A percentile compares a stretch with the other conserved stretches of the same genome.
phyloP scores from a whole-genome alignment of 2,113 vertebrate species.

The Campylomormyrus tamandua region DNA sequence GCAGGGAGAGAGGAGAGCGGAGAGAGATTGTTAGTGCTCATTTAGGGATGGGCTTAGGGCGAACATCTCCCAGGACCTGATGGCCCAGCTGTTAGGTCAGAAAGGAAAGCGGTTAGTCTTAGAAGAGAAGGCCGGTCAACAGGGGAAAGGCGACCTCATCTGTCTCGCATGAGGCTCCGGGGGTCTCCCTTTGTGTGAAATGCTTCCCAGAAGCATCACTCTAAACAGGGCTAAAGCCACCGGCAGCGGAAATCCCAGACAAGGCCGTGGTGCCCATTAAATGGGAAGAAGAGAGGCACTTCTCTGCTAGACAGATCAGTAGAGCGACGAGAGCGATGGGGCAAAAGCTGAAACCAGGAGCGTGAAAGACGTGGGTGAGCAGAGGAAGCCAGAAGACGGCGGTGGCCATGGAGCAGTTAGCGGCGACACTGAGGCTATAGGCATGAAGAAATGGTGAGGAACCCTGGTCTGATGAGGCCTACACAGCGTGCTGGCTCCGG shows the following conservation, averaged over 20 bases:
- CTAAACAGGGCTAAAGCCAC: neutral
- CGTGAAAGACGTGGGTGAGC: neutral
- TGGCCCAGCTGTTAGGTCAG: neutral
- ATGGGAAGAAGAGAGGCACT: neutral
- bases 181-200: neutral
- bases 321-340: neutral
- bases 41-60: conserved; percentile 4
- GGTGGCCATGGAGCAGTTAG: neutral
- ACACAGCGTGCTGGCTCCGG: neutral
- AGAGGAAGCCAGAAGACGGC: neutral
- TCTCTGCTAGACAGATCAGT: neutral
- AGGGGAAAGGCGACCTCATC: no score
- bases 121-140: neutral
- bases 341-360: neutral
- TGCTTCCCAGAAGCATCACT: neutral
- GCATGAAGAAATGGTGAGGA: neutral
- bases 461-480: neutral
- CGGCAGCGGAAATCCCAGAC: neutral
- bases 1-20: conserved; percentile 37
- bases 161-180: neutral
- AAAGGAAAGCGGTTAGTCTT: neutral
- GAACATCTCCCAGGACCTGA: neutral
- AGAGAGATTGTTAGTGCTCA: conserved; percentile 28
- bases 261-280: neutral
- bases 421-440: neutral